A percentile compares a stretch with the other conserved stretches of the same genome.
These are phyloP conservation scores for Venustaconcha ellipsiformis DNA, from an alignment of 1,140 invertebrate genomes.

Conservation along the genomic window DNA sequence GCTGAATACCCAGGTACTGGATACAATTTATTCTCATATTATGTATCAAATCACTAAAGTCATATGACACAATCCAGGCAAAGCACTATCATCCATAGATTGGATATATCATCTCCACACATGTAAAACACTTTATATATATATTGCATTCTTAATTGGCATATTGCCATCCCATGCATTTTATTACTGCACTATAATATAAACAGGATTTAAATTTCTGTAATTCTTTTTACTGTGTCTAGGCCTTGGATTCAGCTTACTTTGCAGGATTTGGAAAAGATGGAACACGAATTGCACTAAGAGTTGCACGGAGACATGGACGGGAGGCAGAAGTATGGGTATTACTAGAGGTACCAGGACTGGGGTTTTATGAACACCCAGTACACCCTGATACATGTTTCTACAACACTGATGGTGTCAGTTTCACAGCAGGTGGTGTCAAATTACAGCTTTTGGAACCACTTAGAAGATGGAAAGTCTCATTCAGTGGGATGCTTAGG, in stretches of 20 bases:
- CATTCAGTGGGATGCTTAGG: conserved; percentile 75
- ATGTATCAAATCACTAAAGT: too few species aligned
- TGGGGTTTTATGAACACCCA: conserved; percentile 54
- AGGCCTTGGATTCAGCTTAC: conserved; percentile 53
- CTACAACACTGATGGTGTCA: conserved; percentile 51
- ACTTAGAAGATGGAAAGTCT: conserved; percentile 71
- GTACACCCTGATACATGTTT: conserved; percentile 68
- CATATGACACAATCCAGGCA: too few species aligned
- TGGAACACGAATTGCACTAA: conserved; percentile 36
- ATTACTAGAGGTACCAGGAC: conserved; percentile 41
- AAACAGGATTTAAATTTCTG: background rate
- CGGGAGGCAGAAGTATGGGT: conserved; percentile 49
- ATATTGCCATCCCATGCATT: background rate
- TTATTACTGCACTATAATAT: background rate
- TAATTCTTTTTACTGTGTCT: background rate
- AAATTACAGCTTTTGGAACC: conserved; percentile 73
- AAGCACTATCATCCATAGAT: too few species aligned
- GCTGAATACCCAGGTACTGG: too few species aligned
- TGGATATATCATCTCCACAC: too few species aligned
- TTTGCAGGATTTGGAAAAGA: conserved; percentile 44
- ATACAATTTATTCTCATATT: too few species aligned
- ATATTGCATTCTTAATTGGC: background rate
- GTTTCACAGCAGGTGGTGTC: conserved; percentile 73
- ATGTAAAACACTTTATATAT: background rate
- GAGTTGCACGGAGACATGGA: conserved; percentile 36